Conservation (phyloP, 2,888 invertebrate species). For the Leptogaster cylindrica region DNA sequence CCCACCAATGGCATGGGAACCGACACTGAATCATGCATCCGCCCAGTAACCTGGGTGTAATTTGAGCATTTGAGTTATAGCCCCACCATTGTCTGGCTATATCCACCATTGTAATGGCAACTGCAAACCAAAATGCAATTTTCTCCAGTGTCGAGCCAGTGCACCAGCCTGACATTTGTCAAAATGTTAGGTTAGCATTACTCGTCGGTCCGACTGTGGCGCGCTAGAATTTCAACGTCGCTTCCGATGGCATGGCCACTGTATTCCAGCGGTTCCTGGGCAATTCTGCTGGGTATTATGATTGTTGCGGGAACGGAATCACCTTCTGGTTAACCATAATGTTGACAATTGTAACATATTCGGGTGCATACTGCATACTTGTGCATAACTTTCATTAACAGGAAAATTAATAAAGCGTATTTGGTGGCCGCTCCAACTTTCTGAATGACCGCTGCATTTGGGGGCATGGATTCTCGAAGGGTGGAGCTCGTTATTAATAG, state of each 20-base stretch:
- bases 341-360: conserved; percentile 39
- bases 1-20: neutral
- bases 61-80: conserved; percentile 30
- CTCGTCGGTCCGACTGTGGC: conserved; percentile 26
- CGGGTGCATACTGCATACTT: conserved; percentile 17
- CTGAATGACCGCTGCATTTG: conserved; percentile 20
- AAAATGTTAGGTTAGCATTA: conserved; percentile 35
- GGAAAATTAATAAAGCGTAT: conserved; percentile 35
- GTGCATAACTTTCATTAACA: conserved; percentile 38
- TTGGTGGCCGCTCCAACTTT: neutral
- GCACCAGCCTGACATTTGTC: conserved; percentile 30
- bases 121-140: conserved; percentile 32
- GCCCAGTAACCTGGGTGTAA: conserved; percentile 22
- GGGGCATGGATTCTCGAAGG: neutral
- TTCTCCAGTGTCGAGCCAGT: conserved; percentile 21
- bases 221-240: conserved; percentile 21
- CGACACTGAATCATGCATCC: conserved; percentile 14
- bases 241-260: conserved; percentile 8
- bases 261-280: neutral
- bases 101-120: conserved; percentile 11
- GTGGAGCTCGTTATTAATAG: neutral
- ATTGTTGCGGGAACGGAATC: conserved; percentile 33
- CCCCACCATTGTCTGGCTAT: neutral
- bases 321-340: conserved; percentile 40
- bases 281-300: conserved; percentile 29